Base-by-base conservation (phyloP, 1,140 invertebrate species). In the Diabrotica undecimpunctata region DNA sequence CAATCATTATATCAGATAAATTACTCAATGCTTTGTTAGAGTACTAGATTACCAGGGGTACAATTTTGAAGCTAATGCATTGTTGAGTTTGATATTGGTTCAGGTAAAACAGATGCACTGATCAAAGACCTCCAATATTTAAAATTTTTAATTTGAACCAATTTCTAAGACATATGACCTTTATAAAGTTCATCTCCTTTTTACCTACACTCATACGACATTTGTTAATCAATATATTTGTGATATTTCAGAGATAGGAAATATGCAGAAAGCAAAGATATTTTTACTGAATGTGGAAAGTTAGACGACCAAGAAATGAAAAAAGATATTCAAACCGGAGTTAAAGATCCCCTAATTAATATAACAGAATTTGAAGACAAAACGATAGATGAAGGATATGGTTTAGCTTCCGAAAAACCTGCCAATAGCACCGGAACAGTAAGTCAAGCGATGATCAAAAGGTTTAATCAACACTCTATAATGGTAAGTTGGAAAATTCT, bases 391-490 rank as follows among this genome's bases (percentile, higher is more conserved):
- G 89, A 94, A 69, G 83, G 75, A 78, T 87, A 88, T 65, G 89
- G 88, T 9, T 84, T 81, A 9, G 76, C 80, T 10, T 75, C 76
- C 4, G 82, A 83, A 54, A 88, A 87, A 67, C 81, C 81, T 11
- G 82, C 85, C 11, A 82, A 82, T 46, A 79, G 81, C 62, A 83
- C 80, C 55, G 87, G 88, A 63, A 90, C 88, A 71, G 90, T 95
- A 67, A 95, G 96, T 81, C 88, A 93, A 77, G 94, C 88, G 72
- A 95, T 97, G 90, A 97, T 97, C 54, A 93, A 95, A 79, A 84
- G 92, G 65, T 98, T 98, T 78, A 98, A 98, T 85, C 95, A 98
- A 81, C 95, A 97, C 81, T 97, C 95, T 61, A 96, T 97, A 65
- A 96, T 97, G 91, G 91, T 72, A 62, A 65, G 5, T 52, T 1